phyloP scores from a whole-genome alignment of 2,888 invertebrate species.

The Sepiola atlantica region DNA sequence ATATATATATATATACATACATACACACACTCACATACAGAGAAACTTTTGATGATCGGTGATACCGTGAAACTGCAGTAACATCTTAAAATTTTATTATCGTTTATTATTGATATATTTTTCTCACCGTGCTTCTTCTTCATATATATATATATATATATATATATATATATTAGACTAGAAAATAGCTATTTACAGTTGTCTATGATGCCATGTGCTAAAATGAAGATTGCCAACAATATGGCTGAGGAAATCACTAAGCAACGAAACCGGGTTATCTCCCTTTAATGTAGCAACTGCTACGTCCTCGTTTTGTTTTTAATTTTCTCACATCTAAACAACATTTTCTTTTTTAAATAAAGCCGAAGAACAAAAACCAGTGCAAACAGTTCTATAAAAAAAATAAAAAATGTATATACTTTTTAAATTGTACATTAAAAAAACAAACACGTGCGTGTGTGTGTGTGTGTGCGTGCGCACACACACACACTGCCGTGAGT shows the following conservation, averaged over 20 bases:
- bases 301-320: neutral
- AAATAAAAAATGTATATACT: neutral
- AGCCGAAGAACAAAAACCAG: neutral
- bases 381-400: neutral
- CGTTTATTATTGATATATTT: too few species aligned
- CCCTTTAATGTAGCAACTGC: neutral
- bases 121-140: too few species aligned
- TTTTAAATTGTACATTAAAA: neutral
- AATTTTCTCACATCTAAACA: neutral
- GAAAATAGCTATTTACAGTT: constrained; percentile 32
- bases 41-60: too few species aligned
- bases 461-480: neutral
- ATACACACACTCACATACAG: too few species aligned
- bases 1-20: too few species aligned
- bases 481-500: neutral
- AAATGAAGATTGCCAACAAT: neutral
- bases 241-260: constrained; percentile 32
- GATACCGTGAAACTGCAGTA: too few species aligned
- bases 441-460: neutral
- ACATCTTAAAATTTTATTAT: too few species aligned
- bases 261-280: neutral
- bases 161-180: neutral
- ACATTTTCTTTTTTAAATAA: neutral
- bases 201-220: constrained; percentile 34
- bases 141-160: constrained; percentile 14